Conservation (phyloP, 2,797 vertebrate genomes). For the Cossypha polioptera region DNA sequence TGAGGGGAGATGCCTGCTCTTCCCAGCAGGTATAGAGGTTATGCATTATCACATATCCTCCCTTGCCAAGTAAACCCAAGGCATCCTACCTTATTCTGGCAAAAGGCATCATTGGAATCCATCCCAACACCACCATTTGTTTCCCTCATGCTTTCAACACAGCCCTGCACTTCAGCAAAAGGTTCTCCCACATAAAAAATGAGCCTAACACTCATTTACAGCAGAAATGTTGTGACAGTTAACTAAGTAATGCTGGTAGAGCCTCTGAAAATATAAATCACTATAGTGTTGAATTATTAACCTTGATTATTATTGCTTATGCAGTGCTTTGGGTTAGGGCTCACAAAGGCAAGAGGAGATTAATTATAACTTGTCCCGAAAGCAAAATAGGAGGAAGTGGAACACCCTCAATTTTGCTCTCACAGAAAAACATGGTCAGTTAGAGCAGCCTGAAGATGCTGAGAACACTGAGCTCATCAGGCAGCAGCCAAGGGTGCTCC, state of each 20-base stretch:
- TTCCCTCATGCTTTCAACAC: neutral
- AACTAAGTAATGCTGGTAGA: neutral
- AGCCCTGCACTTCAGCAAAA: neutral
- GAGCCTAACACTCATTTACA: neutral
- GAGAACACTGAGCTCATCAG: neutral
- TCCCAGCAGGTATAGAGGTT: neutral
- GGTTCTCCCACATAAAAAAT: neutral
- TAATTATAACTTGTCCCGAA: conserved; percentile 1
- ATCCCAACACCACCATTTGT: neutral
- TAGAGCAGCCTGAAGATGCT: neutral
- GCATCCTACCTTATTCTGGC: neutral
- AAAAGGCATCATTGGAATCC: neutral
- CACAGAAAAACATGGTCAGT: neutral
- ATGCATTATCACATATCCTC: neutral
- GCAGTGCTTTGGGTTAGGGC: neutral
- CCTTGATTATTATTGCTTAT: neutral
- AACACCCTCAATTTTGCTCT: neutral
- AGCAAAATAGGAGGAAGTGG: neutral
- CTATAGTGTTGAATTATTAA: neutral
- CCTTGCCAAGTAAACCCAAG: neutral
- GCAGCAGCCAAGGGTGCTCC: neutral
- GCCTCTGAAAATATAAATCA: neutral
- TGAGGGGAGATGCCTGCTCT: neutral
- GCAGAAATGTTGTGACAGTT: neutral
- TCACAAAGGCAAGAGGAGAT: neutral